phyloP scores from a whole-genome alignment of 2,888 invertebrate species.

The Myathropa florea region DNA sequence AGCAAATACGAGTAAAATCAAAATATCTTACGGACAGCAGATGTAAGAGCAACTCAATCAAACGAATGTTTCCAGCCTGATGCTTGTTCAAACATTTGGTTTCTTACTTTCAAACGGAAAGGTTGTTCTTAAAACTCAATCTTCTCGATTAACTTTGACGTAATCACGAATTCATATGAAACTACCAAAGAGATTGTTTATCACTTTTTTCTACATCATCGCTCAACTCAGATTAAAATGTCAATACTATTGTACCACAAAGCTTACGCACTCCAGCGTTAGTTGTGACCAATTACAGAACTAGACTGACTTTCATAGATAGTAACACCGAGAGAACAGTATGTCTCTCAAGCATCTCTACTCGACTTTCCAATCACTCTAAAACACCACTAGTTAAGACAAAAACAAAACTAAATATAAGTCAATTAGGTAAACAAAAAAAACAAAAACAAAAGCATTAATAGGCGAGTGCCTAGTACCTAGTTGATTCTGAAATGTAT shows the following conservation, averaged over 20 bases:
- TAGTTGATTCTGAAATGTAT: constrained; percentile 40
- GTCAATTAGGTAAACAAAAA: constrained; percentile 49
- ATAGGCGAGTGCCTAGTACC: constrained; percentile 2
- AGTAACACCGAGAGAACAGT: constrained; percentile 44
- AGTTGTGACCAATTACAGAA: constrained; percentile 76
- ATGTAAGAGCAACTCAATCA: too few species aligned
- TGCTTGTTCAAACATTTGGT: too few species aligned
- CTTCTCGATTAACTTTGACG: too few species aligned
- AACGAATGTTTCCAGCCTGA: too few species aligned
- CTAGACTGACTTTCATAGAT: constrained; percentile 77
- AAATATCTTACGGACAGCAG: too few species aligned
- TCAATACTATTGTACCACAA: constrained; percentile 23
- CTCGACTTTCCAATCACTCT: constrained; percentile 53
- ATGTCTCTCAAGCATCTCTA: constrained; percentile 44
- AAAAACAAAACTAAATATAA: background rate
- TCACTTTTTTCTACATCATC: background rate
- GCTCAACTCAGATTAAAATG: constrained; percentile 8
- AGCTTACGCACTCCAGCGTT: constrained; percentile 2
- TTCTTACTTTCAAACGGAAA: background rate
- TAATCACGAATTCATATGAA: background rate
- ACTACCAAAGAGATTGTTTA: background rate
- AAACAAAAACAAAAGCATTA: background rate
- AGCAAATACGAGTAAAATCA: too few species aligned
- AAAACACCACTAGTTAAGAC: constrained; percentile 54
- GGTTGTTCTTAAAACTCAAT: background rate